A percentile compares a stretch with the other conserved stretches of the same genome.
These are phyloP conservation scores for Lepus europaeus DNA, from an alignment of 2,113 vertebrate genomes.

Conservation along the genomic window DNA sequence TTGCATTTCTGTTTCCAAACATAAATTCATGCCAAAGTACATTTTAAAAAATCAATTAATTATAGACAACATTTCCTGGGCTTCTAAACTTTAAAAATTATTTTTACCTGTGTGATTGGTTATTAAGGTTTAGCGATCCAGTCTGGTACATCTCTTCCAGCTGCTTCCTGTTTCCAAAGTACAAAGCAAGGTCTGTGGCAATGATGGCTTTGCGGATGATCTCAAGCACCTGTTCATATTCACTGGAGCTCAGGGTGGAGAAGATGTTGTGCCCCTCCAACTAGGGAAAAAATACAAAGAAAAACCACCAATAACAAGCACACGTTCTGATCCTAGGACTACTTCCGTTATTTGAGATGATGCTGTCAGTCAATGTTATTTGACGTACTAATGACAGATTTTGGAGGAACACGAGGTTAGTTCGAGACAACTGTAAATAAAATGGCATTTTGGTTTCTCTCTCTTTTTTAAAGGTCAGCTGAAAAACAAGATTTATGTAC, in stretches of 20 bases:
- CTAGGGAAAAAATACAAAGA: conserved; percentile 94
- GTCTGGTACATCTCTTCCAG: conserved; percentile 93
- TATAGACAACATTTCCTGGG: background rate
- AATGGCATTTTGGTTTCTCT: background rate
- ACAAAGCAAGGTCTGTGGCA: conserved; percentile 97
- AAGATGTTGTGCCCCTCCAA: conserved; percentile 99
- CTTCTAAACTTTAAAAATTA: background rate
- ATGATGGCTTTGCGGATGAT: conserved; percentile 99
- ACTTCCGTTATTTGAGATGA: conserved; percentile 70
- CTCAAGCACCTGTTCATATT: conserved; percentile 99
- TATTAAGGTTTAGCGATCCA: conserved; percentile 93
- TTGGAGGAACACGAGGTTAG: background rate
- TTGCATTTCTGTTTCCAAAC: background rate
- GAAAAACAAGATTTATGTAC: too few species aligned
- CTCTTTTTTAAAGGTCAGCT: too few species aligned
- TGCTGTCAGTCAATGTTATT: background rate
- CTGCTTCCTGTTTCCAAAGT: conserved; percentile 98
- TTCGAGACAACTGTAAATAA: background rate
- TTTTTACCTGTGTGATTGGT: conserved; percentile 95
- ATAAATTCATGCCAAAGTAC: background rate
- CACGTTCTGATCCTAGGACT: conserved; percentile 89
- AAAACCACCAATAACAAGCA: conserved; percentile 91
- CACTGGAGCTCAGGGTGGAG: conserved; percentile 97
- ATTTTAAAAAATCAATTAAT: background rate
- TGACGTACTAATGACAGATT: background rate